Percentiles rank a stretch among this genome's conserved stretches.
Conservation (phyloP, 1,140 invertebrate genomes). For the Cyphomyrmex costatus region DNA sequence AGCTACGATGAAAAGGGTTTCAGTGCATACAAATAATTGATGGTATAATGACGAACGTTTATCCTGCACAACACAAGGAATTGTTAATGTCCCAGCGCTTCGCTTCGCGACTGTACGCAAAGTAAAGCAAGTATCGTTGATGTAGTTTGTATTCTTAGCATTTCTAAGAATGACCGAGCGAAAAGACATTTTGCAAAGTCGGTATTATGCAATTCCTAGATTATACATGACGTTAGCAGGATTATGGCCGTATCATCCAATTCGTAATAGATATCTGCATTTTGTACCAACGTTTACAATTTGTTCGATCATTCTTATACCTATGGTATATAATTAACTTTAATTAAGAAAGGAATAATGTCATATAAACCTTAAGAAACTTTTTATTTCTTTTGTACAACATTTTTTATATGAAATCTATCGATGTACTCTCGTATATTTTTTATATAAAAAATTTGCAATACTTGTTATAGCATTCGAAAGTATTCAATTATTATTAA, state of each 20-base stretch:
- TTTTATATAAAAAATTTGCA: not conserved
- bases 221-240: slow-evolving; percentile 53
- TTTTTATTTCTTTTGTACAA: not conserved
- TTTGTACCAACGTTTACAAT: slow-evolving; percentile 34
- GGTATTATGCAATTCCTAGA: slow-evolving; percentile 42
- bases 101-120: not conserved
- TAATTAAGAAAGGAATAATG: not conserved
- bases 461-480: not conserved
- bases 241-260: slow-evolving; percentile 40
- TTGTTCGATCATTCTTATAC: slow-evolving; percentile 44
- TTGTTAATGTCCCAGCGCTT: slow-evolving; percentile 32
- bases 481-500: not conserved
- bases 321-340: slow-evolving; percentile 20
- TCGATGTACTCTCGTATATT: not conserved
- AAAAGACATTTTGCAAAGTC: slow-evolving; percentile 41
- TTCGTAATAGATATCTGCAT: slow-evolving; percentile 30
- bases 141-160: slow-evolving; percentile 8
- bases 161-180: slow-evolving; percentile 30
- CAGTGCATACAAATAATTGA: slow-evolving; percentile 26
- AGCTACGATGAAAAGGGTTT: slow-evolving; percentile 20
- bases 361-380: not conserved
- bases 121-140: not conserved
- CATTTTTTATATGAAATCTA: slow-evolving; percentile 6
- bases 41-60: slow-evolving; percentile 14
- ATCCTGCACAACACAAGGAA: slow-evolving; percentile 38